These are phyloP conservation scores for Lagocephalus sceleratus DNA, from an alignment of 2,797 vertebrate genomes.

Conservation along the genomic window DNA sequence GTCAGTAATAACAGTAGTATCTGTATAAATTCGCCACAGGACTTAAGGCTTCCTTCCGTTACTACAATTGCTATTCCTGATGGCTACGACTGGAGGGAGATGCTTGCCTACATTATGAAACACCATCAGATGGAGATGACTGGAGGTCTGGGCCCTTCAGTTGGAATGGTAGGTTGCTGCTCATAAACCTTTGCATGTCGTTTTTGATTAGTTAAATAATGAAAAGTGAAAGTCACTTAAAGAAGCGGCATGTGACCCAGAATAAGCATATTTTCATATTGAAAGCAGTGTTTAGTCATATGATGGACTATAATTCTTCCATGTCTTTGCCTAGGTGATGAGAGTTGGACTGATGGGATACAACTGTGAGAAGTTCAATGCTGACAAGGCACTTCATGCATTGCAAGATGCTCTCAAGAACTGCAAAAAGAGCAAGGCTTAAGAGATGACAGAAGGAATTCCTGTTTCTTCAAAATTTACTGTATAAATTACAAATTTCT, in stretches of 20 bases:
- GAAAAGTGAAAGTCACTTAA: not conserved
- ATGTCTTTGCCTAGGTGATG: slow-evolving; percentile 79
- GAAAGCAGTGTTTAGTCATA: not conserved
- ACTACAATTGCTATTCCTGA: slow-evolving; percentile 84
- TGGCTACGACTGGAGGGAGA: slow-evolving; percentile 86
- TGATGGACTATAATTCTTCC: slow-evolving; percentile 16
- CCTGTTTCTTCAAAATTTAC: not conserved
- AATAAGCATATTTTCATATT: no score
- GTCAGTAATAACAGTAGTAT: not conserved
- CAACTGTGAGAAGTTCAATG: slow-evolving; percentile 85
- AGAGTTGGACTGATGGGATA: slow-evolving; percentile 93
- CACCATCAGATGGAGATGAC: slow-evolving; percentile 84
- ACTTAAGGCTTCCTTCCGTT: slow-evolving; percentile 86
- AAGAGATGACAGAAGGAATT: slow-evolving; percentile 24
- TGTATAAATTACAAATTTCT: slow-evolving; percentile 1
- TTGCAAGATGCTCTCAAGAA: slow-evolving; percentile 82
- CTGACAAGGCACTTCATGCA: slow-evolving; percentile 78
- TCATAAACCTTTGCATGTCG: not conserved
- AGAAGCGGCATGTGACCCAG: no score
- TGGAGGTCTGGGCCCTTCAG: slow-evolving; percentile 88
- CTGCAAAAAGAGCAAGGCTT: slow-evolving; percentile 83
- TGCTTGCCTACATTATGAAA: slow-evolving; percentile 84
- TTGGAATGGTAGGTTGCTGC: slow-evolving; percentile 80
- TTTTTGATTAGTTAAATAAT: not conserved
- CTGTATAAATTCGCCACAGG: slow-evolving; percentile 63